Conservation (phyloP, 1,140 invertebrate species). For the Drosophila equinoxialis region DNA sequence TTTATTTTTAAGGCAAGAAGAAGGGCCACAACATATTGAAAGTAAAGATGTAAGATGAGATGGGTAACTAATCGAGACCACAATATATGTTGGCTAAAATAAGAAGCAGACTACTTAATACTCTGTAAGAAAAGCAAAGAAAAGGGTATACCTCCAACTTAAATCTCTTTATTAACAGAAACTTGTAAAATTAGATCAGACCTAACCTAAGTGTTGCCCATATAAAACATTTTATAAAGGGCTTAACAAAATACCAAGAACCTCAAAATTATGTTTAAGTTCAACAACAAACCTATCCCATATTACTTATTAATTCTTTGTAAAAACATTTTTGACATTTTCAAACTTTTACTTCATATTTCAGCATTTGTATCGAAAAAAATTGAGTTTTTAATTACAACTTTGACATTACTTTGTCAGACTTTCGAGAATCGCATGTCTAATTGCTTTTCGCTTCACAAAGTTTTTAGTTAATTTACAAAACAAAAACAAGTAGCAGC, state of each 20-base stretch:
- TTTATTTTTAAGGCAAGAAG: not conserved
- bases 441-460: slow-evolving; percentile 61
- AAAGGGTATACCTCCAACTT: no score
- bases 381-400: slow-evolving; percentile 51
- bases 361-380: not conserved
- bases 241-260: no score
- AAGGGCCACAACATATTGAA: not conserved
- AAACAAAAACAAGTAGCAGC: slow-evolving; percentile 21
- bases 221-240: no score
- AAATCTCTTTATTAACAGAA: no score
- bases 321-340: not conserved
- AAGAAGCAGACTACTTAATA: not conserved
- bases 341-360: not conserved
- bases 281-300: no score
- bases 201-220: no score
- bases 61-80: not conserved
- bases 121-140: not conserved
- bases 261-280: no score
- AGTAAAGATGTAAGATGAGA: slow-evolving; percentile 1
- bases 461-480: slow-evolving; percentile 40
- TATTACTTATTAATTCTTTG: no score
- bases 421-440: slow-evolving; percentile 66
- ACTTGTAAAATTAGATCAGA: no score
- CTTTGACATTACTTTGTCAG: slow-evolving; percentile 47
- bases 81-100: not conserved